A percentile compares a stretch with the other conserved stretches of the same genome.
Conservation (phyloP, 2,888 invertebrate species). For the Drosophila hamatofila region DNA sequence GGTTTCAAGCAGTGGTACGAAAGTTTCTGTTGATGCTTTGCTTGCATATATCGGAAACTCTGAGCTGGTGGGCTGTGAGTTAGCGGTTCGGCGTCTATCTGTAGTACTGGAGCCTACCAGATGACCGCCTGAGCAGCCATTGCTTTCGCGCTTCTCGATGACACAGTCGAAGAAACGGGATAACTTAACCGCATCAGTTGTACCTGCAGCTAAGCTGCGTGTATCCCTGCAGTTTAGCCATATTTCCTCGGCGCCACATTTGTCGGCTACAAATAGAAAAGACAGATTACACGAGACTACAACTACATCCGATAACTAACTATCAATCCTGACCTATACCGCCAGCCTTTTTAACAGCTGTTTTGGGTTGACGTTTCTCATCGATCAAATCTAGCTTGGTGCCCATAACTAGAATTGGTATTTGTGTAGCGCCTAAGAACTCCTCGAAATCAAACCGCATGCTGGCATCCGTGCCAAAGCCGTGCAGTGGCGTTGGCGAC, state of each 20-base stretch:
- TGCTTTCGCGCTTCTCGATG: constrained; percentile 83
- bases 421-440: constrained; percentile 93
- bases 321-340: constrained; percentile 78
- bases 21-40: constrained; percentile 17
- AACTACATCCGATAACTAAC: not conserved
- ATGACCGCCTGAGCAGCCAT: constrained; percentile 15
- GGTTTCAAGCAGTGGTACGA: constrained; percentile 61
- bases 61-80: constrained; percentile 27
- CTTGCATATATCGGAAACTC: constrained; percentile 33
- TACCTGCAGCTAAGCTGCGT: constrained; percentile 96
- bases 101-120: constrained; percentile 16
- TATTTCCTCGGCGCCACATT: constrained; percentile 97
- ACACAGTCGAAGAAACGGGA: constrained; percentile 97
- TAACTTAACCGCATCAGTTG: constrained; percentile 96
- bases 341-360: constrained; percentile 80
- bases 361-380: constrained; percentile 88
- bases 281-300: not conserved
- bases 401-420: constrained; percentile 97
- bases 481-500: constrained; percentile 25
- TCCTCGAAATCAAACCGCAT: constrained; percentile 91
- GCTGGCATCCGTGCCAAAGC: constrained; percentile 38
- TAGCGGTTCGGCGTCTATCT: constrained; percentile 55
- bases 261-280: constrained; percentile 88
- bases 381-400: constrained; percentile 95
- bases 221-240: constrained; percentile 91